These are phyloP conservation scores for Luperina nickerlii DNA, from an alignment of 2,888 invertebrate species.

Conservation along the genomic window DNA sequence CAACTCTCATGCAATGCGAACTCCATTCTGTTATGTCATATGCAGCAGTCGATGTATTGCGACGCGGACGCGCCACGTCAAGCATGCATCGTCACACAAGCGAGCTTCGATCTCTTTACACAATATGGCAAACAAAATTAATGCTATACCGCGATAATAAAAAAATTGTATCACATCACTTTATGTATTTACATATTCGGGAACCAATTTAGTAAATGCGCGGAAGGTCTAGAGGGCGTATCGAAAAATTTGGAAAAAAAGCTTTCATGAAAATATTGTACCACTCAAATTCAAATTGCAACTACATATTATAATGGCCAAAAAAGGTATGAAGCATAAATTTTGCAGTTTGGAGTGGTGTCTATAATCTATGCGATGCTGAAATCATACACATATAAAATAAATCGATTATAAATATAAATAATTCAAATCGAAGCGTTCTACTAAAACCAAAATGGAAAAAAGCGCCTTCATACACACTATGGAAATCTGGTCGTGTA, in stretches of 20 bases:
- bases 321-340: conserved; percentile 82
- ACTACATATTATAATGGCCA: conserved; percentile 79
- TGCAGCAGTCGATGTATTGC: conserved; percentile 59
- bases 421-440: conserved; percentile 81
- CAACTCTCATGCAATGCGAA: conserved; percentile 78
- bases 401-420: conserved; percentile 79
- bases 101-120: conserved; percentile 71
- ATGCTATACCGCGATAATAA: conserved; percentile 74
- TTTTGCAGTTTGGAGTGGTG: conserved; percentile 81
- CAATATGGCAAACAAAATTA: conserved; percentile 81
- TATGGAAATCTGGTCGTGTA: conserved; percentile 72
- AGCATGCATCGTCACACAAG: conserved; percentile 83
- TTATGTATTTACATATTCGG: conserved; percentile 73
- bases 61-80: conserved; percentile 54
- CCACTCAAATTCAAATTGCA: conserved; percentile 75
- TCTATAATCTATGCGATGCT: conserved; percentile 84
- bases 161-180: conserved; percentile 68
- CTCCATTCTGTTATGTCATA: conserved; percentile 62
- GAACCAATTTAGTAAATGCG: conserved; percentile 83
- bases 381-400: conserved; percentile 86
- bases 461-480: conserved; percentile 79
- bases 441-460: conserved; percentile 83
- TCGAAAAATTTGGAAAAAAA: conserved; percentile 82
- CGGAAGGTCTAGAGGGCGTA: conserved; percentile 86
- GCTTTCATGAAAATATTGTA: conserved; percentile 76